Base-by-base conservation (phyloP, 2,797 vertebrate genomes). In the Rhynchotus rufescens region DNA sequence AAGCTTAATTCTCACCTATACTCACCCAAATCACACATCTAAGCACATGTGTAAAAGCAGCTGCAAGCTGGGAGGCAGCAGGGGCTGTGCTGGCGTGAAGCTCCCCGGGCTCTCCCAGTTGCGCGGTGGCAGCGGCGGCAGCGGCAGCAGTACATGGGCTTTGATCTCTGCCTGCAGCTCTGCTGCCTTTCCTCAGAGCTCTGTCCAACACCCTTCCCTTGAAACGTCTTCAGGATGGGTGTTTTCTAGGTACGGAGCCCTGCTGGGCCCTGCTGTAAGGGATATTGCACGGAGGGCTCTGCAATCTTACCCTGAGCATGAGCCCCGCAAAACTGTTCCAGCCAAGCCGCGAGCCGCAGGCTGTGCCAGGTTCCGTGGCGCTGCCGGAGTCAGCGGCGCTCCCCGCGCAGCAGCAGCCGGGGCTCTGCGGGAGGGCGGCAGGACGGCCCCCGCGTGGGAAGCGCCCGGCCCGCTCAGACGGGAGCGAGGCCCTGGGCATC, bases 21-120 rank as follows among this genome's bases (percentile, higher is more conserved):
- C 57, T 67, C 52, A 74, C 51, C 25, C 72, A 88, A 59, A 78
- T 80, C 32, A 80, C 38, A 75, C 23, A 25, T 7, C 66, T 47
- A 64, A 69, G 76, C 84, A 6, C 13, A 36, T 1, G 6, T 13
- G 65, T n/a, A 47, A 91, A 77, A 40, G 51, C 40, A 89, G 47
- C 21, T 45, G 9, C 16, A 86, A 60, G n/a, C 62, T 11, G 79
- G 30, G 62, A 82, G 38, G 21, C 44, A 61, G 52, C 36, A 82
- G 68, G 66, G 12, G 2, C 0, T 0, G 15, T 15, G 10, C 10
- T 25, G 45, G 22, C 0, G 4, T 66, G 61, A 92, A 47, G 17
- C 68, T 75, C 71, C 15, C 16, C 49, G n/a, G 42, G 44, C 69
- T 44, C 12, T 26, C 12, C 32, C 3, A 9, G 28, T 64, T 52